Base-by-base conservation (phyloP, 2,888 invertebrate genomes). In the Nipponacmea schrenckii region DNA sequence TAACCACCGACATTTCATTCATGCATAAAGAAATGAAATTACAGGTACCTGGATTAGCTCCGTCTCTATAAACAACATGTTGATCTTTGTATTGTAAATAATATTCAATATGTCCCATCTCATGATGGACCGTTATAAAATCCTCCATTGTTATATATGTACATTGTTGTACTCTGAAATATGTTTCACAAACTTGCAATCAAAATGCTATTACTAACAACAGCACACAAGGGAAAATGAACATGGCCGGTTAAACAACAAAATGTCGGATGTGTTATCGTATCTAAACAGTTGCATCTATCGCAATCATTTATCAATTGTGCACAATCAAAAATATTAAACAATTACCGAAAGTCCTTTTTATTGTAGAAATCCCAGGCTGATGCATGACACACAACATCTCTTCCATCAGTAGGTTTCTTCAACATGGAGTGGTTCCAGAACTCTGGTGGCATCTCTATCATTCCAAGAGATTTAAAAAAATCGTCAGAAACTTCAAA, bases 341-440 rank as follows among this genome's bases (percentile, higher is more conserved):
- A 39, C 39, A 5, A 39, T 31, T 76, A 81, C 82, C 82, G 72
- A 73, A 83, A 84, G 65, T 83, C 84, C 20, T 77, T 71, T 10
- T 72, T 62, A 8, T 74, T 77, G 70, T 68, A 77, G 69, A 88
- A 84, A 69, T 87, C 87, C 63, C 72, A 79, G 1, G 89, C 85
- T 1, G 88, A 82, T 1, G 84, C 86, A 64, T 88, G 88, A 69
- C 89, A 89, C 12, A 82, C 82, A 14, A 87, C 81, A 2, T 79
- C 80, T 62, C 69, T 62, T 17, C 93, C 91, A 77, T 91, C 89
- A 20, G 56, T 39, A 0, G 95, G 95, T 72, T 93, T 92, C 76
- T 93, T 93, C 62, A 96, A 90, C 91, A 96, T 91, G 0, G 95
- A 95, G 20, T 93, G 92, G 64, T 93, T 91, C 94, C 96, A 95